Conservation (phyloP, 2,113 vertebrate species). For the Ploceus nigricollis region DNA sequence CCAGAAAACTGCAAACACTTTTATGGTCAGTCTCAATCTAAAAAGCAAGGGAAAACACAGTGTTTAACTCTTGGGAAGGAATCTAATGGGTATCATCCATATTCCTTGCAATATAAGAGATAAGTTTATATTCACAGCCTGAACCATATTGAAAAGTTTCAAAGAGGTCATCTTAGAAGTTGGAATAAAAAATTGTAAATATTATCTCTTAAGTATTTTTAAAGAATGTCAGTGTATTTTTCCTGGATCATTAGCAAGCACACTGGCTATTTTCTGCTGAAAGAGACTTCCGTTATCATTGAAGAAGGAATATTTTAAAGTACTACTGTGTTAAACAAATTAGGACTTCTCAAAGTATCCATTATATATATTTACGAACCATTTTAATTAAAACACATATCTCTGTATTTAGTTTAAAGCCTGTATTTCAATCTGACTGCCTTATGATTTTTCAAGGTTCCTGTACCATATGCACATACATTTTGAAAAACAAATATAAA, state of each 20-base stretch:
- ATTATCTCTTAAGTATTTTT: neutral
- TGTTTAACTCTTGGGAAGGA: neutral
- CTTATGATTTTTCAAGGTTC: neutral
- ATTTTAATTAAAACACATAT: neutral
- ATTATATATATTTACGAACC: neutral
- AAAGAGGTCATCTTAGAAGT: neutral
- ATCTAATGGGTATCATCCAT: neutral
- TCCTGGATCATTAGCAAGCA: neutral
- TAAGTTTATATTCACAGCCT: neutral
- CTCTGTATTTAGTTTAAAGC: neutral
- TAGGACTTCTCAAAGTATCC: neutral
- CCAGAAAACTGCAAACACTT: neutral
- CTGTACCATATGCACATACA: neutral
- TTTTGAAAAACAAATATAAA: neutral
- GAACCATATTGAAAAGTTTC: neutral
- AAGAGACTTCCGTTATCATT: neutral
- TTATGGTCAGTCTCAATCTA: neutral
- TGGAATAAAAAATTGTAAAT: neutral
- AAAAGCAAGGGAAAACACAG: neutral
- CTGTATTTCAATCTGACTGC: neutral
- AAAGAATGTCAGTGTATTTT: neutral
- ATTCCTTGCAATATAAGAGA: neutral
- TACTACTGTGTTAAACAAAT: neutral
- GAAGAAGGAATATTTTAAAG: neutral
- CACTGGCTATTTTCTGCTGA: neutral